These are phyloP conservation scores for Mamestra configurata DNA, from an alignment of 1,140 invertebrate species.

Conservation along the genomic window DNA sequence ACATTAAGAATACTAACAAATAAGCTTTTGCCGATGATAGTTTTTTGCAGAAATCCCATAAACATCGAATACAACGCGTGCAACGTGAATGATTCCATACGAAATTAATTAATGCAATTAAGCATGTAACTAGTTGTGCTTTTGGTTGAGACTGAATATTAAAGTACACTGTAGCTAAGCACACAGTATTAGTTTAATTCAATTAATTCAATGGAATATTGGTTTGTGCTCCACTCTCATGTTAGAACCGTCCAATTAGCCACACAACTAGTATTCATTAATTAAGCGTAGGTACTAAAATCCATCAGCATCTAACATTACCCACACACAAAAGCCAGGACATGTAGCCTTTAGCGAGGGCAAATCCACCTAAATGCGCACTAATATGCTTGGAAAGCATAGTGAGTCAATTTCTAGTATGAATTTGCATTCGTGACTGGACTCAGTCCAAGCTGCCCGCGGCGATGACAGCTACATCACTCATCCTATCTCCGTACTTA, in stretches of 20 bases:
- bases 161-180: neutral
- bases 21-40: too few species aligned
- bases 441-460: conserved; percentile 66
- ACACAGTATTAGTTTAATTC: neutral
- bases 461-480: conserved; percentile 72
- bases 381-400: conserved; percentile 68
- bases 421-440: conserved; percentile 75
- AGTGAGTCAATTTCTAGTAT: conserved; percentile 67
- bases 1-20: too few species aligned
- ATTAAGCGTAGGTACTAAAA: conserved; percentile 35
- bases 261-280: neutral
- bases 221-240: neutral
- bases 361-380: conserved; percentile 62
- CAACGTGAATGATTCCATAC: too few species aligned
- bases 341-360: conserved; percentile 38
- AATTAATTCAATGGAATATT: conserved; percentile 23
- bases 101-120: too few species aligned
- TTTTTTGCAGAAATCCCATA: too few species aligned
- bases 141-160: too few species aligned
- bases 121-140: neutral
- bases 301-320: conserved; percentile 27
- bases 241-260: conserved; percentile 5
- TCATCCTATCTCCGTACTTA: conserved; percentile 52
- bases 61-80: too few species aligned
- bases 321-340: conserved; percentile 39